Conservation (phyloP, 2,113 vertebrate species). For the Mormoops blainvillei region DNA sequence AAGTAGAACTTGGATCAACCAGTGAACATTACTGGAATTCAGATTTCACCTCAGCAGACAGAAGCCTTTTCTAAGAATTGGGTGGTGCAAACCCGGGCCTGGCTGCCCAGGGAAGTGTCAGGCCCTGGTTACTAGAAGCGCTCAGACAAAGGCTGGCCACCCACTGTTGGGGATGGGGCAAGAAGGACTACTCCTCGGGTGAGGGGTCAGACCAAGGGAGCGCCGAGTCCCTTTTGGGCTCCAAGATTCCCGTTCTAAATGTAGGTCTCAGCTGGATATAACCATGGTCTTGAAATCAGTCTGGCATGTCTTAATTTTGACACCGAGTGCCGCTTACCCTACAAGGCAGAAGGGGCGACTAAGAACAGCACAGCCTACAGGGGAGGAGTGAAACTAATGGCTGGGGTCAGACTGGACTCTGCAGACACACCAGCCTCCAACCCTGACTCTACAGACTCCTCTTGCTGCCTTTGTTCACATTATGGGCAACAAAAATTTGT, state of each 20-base stretch:
- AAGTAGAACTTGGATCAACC: neutral
- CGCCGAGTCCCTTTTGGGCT: neutral
- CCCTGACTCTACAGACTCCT: neutral
- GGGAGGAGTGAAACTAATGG: neutral
- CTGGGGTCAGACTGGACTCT: rapidly evolving
- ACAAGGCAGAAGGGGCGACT: neutral
- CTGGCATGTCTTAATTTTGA: neutral
- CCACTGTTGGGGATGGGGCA: neutral
- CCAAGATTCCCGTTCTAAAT: neutral
- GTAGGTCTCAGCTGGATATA: neutral
- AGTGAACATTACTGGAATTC: neutral
- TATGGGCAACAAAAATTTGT: neutral
- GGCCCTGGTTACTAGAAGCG: neutral
- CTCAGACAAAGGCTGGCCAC: neutral
- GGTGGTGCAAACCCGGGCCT: neutral
- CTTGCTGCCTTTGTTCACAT: neutral
- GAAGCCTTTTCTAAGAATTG: conserved; percentile 37
- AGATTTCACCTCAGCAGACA: neutral
- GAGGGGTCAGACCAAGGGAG: neutral
- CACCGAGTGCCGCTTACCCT: neutral
- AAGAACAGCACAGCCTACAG: neutral
- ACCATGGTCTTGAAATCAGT: neutral
- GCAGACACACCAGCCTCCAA: rapidly evolving
- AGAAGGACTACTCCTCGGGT: neutral
- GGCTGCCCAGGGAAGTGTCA: neutral